Conservation (phyloP, 2,113 vertebrate species). For the Glaucidium brasilianum region DNA sequence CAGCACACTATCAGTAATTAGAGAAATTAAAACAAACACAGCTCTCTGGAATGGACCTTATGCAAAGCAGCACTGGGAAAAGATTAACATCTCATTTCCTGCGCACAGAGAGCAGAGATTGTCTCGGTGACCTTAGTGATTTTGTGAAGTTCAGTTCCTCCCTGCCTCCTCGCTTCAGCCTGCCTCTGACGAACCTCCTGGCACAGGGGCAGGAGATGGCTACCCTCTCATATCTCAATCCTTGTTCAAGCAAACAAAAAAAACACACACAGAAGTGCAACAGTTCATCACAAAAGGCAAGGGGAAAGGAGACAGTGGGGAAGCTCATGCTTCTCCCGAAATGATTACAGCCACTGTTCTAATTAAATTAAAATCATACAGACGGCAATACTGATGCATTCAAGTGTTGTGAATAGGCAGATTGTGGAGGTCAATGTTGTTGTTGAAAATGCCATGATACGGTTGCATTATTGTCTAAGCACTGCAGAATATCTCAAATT, state of each 20-base stretch:
- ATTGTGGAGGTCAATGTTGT: background rate
- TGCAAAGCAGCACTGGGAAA: slow-evolving; percentile 49
- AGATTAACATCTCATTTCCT: slow-evolving; percentile 65
- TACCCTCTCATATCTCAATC: background rate
- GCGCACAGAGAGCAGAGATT: slow-evolving; percentile 25
- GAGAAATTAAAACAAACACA: slow-evolving; percentile 57
- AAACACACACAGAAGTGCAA: background rate
- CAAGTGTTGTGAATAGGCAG: background rate
- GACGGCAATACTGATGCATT: slow-evolving; percentile 9
- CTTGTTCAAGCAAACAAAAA: background rate
- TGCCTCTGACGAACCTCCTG: background rate
- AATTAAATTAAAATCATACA: slow-evolving; percentile 58
- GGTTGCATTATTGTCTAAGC: background rate
- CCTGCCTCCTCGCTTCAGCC: background rate
- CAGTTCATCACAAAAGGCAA: background rate
- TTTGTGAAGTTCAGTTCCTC: slow-evolving; percentile 31
- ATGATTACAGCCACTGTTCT: slow-evolving; percentile 11
- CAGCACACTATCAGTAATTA: slow-evolving; percentile 59
- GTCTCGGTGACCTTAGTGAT: slow-evolving; percentile 29
- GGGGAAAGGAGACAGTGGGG: background rate
- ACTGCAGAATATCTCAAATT: background rate
- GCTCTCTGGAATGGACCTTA: slow-evolving; percentile 59
- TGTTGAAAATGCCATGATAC: background rate
- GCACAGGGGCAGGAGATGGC: background rate
- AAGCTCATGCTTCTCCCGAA: background rate